Percentiles rank a stretch among this genome's conserved stretches.
These are phyloP conservation scores for Pangasius mekongensis DNA, from an alignment of 2,797 vertebrate genomes.

Conservation along the genomic window DNA sequence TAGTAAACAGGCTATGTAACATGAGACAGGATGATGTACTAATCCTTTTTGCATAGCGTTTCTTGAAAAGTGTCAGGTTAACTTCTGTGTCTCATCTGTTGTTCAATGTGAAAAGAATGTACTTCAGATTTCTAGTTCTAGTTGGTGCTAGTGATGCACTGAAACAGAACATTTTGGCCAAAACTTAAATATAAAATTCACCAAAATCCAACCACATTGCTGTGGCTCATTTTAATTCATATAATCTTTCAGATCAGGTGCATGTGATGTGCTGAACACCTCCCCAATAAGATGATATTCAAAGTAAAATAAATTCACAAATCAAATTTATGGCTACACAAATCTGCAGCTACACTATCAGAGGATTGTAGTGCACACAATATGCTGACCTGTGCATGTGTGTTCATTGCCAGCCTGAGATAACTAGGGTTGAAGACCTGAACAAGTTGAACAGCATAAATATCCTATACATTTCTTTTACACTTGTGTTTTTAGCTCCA, in stretches of 20 bases:
- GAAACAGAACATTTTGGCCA: neutral
- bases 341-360: neutral
- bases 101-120: neutral
- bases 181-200: neutral
- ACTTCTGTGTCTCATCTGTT: neutral
- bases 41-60: neutral
- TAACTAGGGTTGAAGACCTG: conserved; percentile 35
- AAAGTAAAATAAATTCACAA: neutral
- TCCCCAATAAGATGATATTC: neutral
- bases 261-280: neutral
- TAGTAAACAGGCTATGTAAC: neutral
- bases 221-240: neutral
- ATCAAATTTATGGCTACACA: neutral
- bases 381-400: conserved; percentile 3
- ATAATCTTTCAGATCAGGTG: neutral
- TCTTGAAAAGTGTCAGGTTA: neutral
- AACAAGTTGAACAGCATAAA: conserved; percentile 50
- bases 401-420: conserved; percentile 18
- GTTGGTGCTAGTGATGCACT: neutral
- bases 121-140: neutral
- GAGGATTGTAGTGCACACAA: too few relatives aligned
- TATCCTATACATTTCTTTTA: conserved; percentile 29
- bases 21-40: neutral
- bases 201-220: neutral
- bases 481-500: conserved; percentile 26